Evolutionary conservation across 2,797 vertebrate genomes (phyloP), one percentile per base, ranked within the genome.

Genomic region (Helarctos malayanus): DNA sequence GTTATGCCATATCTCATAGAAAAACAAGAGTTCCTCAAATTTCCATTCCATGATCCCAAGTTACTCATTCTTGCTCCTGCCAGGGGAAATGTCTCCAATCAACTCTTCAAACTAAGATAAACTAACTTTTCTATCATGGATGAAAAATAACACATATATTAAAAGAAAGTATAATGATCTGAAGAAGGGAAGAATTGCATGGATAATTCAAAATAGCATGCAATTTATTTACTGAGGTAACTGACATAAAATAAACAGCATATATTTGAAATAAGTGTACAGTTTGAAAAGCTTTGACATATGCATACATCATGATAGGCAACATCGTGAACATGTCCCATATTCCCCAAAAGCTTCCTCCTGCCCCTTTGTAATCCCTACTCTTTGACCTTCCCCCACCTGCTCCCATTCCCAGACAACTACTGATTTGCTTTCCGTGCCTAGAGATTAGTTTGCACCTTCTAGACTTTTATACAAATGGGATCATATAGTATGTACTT

Each of bases 191-290:
- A 81, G n/a, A 65, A 68, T 11, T 29, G 32, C 15, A 57, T 8
- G 45, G 54, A 45, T 87, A 65, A 87, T 52, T 85, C 73, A 96
- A 92, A 94, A 61, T 15, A 89, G 41, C 71, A 86, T 32, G 29
- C 32, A 75, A 85, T 85, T 80, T 59, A 61, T 65, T 89, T 79
- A 94, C 29, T 75, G 32, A 92, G 57, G 56, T 68, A 92, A 75
- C 0, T 81, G 41, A 61, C 19, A 35, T 21, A 49, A 89, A 81
- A 94, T 65, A 18, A 87, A 82, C 7, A 76, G 45, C 29, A 91
- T 32, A 25, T 65, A 63, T 52, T 69, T 56, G 19, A 86, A 49
- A 49, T 76, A 76, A 56, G 32, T 63, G 11, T 63, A 88, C 27
- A 83, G 63, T 32, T 41, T 63, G 61, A n/a, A 41, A 45, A 82